Conservation (phyloP, 2,888 invertebrate species). For the Habroteleia sp. region DNA sequence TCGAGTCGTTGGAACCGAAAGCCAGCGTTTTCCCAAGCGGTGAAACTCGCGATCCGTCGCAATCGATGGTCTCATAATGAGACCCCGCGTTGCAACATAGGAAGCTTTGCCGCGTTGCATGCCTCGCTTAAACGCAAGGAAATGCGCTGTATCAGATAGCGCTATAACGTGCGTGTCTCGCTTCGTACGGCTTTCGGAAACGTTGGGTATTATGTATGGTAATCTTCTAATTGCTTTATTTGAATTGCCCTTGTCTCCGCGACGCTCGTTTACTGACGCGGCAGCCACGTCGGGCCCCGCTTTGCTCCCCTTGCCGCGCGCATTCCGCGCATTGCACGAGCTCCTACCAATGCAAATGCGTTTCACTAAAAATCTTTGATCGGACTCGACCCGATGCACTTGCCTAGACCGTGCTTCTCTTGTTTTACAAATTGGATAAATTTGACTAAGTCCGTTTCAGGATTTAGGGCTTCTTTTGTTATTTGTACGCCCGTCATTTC, state of each 20-base stretch:
- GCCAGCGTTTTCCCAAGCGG: slow-evolving; percentile 63
- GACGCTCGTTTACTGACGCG: slow-evolving; percentile 29
- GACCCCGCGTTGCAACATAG: slow-evolving; percentile 67
- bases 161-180: slow-evolving; percentile 69
- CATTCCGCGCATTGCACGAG: slow-evolving; percentile 12
- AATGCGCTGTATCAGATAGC: slow-evolving; percentile 74
- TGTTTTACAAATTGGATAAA: slow-evolving; percentile 36
- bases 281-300: slow-evolving; percentile 40
- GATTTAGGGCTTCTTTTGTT: slow-evolving; percentile 8
- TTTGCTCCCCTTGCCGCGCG: slow-evolving; percentile 11
- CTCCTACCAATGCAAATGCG: slow-evolving; percentile 10
- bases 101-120: slow-evolving; percentile 70
- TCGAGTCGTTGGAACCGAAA: slow-evolving; percentile 62
- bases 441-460: neutral
- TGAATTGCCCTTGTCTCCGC: slow-evolving; percentile 61
- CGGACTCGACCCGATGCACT: slow-evolving; percentile 7
- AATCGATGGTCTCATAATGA: slow-evolving; percentile 67
- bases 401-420: neutral
- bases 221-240: slow-evolving; percentile 78
- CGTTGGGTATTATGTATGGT: slow-evolving; percentile 73
- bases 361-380: slow-evolving; percentile 16
- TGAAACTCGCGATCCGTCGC: slow-evolving; percentile 62
- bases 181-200: slow-evolving; percentile 73
- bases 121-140: slow-evolving; percentile 72
- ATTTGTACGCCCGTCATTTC: slow-evolving; percentile 45